A percentile compares a stretch with the other conserved stretches of the same genome.
Conservation (phyloP, 2,888 invertebrate species). For the Tricholauxania praeusta region DNA sequence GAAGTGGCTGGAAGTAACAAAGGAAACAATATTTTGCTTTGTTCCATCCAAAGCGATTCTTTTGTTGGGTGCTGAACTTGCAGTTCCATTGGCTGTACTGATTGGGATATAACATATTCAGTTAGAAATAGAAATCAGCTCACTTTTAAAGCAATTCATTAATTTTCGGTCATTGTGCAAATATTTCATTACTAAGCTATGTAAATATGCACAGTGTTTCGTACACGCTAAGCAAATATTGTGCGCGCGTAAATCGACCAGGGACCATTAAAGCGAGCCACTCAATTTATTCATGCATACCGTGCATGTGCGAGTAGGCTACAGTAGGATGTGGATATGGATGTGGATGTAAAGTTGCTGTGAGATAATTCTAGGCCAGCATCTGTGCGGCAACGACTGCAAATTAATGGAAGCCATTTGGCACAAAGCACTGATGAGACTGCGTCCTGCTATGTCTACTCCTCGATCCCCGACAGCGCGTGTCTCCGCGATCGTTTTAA, state of each 20-base stretch:
- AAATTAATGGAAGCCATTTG: conserved; percentile 37
- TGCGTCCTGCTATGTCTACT: conserved; percentile 27
- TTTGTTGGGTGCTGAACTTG: too few relatives aligned
- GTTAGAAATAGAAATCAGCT: too few relatives aligned
- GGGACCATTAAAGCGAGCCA: conserved; percentile 29
- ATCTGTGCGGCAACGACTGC: conserved; percentile 29
- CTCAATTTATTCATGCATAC: conserved; percentile 37
- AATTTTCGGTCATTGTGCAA: conserved; percentile 26
- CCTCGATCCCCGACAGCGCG: conserved; percentile 9
- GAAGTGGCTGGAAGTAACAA: too few relatives aligned
- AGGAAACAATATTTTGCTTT: too few relatives aligned
- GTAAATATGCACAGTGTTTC: conserved; percentile 3
- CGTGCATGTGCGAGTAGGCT: conserved; percentile 33
- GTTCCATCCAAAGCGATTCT: too few relatives aligned
- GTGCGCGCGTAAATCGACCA: conserved; percentile 21
- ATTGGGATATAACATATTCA: too few relatives aligned
- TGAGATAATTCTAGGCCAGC: conserved; percentile 8
- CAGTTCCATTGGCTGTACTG: too few relatives aligned
- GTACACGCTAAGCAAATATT: conserved; percentile 12
- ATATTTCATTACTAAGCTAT: conserved; percentile 21
- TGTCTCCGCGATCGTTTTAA: conserved; percentile 10
- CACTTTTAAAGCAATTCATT: conserved; percentile 18
- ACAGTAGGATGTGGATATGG: conserved; percentile 18
- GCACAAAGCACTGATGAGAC: conserved; percentile 30
- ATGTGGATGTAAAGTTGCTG: neutral